Evolutionary conservation across 2,888 invertebrate genomes (phyloP).

Genomic region (Callimorpha dominula): DNA sequence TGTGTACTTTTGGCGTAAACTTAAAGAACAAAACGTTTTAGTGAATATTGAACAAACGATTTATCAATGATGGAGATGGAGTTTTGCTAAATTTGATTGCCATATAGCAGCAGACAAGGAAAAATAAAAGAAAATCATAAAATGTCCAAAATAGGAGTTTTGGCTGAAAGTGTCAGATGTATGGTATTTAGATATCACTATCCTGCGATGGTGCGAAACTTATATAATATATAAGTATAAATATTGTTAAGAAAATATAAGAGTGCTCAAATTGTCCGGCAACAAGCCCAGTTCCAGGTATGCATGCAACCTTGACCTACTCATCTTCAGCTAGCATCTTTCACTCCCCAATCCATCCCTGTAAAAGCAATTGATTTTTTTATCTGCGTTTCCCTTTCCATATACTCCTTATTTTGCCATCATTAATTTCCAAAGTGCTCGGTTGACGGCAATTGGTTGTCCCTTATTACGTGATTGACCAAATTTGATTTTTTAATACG

Average conservation of each 20-base stretch:
- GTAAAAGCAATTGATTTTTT: not conserved
- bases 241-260: not conserved
- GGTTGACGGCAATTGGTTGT: not conserved
- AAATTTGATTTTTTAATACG: too few species aligned
- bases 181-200: not conserved
- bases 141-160: not conserved
- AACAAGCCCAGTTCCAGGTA: not conserved
- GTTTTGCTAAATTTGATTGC: conserved; percentile 47
- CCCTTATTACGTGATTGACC: too few species aligned
- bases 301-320: not conserved
- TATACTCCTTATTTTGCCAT: not conserved
- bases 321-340: too few species aligned
- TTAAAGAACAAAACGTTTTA: conserved; percentile 48
- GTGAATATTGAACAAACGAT: conserved; percentile 65
- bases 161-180: not conserved
- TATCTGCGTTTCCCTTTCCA: not conserved
- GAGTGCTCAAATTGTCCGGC: too few species aligned
- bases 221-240: not conserved
- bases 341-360: not conserved
- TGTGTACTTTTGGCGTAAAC: conserved; percentile 18
- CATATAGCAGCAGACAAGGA: not conserved
- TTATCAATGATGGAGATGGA: conserved; percentile 44
- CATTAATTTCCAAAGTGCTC: not conserved
- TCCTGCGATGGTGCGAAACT: not conserved
- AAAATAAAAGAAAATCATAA: not conserved